Evolutionary conservation across 1,140 invertebrate genomes (phyloP).

Genomic region (Brachionus angularis): DNA sequence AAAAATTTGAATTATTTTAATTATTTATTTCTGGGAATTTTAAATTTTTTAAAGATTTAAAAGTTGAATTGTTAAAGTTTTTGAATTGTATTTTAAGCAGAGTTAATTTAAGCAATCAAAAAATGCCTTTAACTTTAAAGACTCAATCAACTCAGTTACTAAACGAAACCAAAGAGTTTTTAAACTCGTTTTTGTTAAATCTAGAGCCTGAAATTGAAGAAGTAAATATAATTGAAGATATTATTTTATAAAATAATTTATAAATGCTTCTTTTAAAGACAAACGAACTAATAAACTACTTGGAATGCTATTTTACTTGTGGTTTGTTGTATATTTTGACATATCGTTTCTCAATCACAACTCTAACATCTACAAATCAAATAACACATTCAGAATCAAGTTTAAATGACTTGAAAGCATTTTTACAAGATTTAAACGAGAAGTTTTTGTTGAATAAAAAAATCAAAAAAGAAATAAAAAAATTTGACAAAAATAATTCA

Average conservation of each 20-base stretch:
- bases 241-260: no score
- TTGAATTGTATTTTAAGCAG: constrained; percentile 16
- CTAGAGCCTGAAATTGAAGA: background rate
- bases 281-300: background rate
- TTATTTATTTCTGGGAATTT: background rate
- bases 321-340: constrained; percentile 5
- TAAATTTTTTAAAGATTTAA: background rate
- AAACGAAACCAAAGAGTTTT: background rate
- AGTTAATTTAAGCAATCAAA: constrained; percentile 1
- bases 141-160: background rate
- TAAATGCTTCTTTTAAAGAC: no score
- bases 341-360: background rate
- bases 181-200: background rate
- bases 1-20: background rate
- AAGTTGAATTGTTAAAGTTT: constrained; percentile 15
- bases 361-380: background rate
- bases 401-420: background rate
- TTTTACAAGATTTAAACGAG: background rate
- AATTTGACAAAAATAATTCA: background rate
- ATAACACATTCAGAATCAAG: background rate
- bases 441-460: background rate
- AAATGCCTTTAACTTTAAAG: background rate
- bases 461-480: constrained; percentile 8
- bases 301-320: constrained; percentile 5
- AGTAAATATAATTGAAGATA: no score